phyloP scores from a whole-genome alignment of 2,888 invertebrate species.

The Incurvaria masculella region DNA sequence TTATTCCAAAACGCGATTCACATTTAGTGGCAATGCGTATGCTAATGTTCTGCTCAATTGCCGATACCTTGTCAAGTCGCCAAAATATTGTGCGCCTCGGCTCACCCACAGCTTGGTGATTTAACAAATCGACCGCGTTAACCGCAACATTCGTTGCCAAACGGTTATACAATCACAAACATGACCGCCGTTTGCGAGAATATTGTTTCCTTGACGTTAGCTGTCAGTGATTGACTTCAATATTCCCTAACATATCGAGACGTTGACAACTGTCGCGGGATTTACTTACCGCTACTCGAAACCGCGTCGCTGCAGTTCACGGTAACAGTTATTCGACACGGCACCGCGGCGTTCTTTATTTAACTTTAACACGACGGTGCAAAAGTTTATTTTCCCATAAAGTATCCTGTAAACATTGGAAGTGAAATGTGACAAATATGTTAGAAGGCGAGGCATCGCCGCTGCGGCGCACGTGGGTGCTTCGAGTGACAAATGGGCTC shows the following conservation, averaged over 20 bases:
- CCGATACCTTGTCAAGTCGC: background rate
- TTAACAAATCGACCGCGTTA: background rate
- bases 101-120: background rate
- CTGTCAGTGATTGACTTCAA: no score
- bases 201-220: no score
- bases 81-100: background rate
- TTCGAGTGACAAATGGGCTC: background rate
- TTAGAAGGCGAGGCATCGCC: background rate
- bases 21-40: background rate
- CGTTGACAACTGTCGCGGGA: background rate
- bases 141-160: background rate
- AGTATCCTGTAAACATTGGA: background rate
- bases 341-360: background rate
- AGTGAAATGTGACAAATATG: background rate
- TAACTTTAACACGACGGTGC: background rate
- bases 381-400: background rate
- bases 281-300: background rate
- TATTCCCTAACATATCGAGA: no score
- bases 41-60: background rate
- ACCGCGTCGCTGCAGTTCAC: background rate
- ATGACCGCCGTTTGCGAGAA: no score
- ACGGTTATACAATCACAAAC: no score
- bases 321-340: background rate
- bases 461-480: background rate
- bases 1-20: background rate